Conservation (phyloP, 2,888 invertebrate genomes). For the Pristionchus entomophagus region DNA sequence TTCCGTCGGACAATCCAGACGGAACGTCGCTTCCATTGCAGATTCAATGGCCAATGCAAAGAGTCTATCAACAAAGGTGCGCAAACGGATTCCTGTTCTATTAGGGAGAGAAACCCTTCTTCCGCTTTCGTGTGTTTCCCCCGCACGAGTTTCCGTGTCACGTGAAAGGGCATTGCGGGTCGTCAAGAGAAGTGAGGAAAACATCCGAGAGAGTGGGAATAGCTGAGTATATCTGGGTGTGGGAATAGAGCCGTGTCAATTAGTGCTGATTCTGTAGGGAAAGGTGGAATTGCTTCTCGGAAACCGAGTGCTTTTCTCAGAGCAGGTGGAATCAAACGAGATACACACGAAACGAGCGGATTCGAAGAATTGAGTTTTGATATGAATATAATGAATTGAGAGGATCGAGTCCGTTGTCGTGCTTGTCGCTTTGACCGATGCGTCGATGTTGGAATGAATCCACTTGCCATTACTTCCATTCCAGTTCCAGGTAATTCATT, state of each 20-base stretch:
- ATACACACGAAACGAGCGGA: too few relatives aligned
- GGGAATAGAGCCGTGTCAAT: neutral
- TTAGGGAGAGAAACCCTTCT: neutral
- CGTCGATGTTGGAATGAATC: slow-evolving; percentile 36
- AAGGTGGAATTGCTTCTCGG: neutral
- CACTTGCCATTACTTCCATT: slow-evolving; percentile 10
- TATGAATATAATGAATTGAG: too few relatives aligned
- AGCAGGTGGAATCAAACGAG: too few relatives aligned
- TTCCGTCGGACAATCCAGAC: slow-evolving; percentile 19
- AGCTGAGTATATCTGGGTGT: too few relatives aligned
- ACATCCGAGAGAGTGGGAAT: too few relatives aligned
- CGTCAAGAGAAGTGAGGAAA: neutral
- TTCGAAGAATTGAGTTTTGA: too few relatives aligned
- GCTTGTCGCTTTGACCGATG: slow-evolving; percentile 8
- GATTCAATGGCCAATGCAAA: slow-evolving; percentile 18
- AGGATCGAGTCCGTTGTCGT: slow-evolving; percentile 11
- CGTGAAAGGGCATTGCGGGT: neutral
- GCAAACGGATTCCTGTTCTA: neutral
- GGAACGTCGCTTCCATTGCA: neutral
- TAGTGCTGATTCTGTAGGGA: neutral
- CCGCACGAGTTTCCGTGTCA: neutral
- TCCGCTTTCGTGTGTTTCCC: neutral
- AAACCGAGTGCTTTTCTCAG: neutral
- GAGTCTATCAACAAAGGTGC: neutral
- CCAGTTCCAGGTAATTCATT: neutral